These are phyloP conservation scores for Nomada goodeniana DNA, from an alignment of 2,888 invertebrate species.

Conservation along the genomic window DNA sequence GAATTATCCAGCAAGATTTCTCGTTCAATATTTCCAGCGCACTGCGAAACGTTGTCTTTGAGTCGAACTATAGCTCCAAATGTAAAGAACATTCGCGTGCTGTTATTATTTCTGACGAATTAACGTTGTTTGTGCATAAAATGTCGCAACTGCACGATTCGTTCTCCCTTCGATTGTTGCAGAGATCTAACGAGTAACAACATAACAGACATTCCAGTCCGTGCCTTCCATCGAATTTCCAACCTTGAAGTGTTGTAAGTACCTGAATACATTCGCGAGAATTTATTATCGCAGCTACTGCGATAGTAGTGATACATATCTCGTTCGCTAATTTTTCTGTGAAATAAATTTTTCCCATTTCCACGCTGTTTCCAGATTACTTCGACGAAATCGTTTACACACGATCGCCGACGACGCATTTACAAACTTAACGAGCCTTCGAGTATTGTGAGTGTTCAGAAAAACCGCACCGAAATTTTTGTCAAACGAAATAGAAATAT, in stretches of 20 bases:
- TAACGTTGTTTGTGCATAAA: no score
- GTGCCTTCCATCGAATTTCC: constrained; percentile 88
- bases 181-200: constrained; percentile 94
- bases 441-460: constrained; percentile 92
- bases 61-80: no score
- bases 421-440: constrained; percentile 90
- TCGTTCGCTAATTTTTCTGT: neutral
- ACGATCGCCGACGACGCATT: constrained; percentile 92
- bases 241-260: constrained; percentile 94
- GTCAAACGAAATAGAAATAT: constrained; percentile 14
- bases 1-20: no score
- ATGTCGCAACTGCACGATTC: no score
- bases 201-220: constrained; percentile 89
- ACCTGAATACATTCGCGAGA: constrained; percentile 47
- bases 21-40: no score
- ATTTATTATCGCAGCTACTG: neutral
- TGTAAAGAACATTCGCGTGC: no score
- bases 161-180: constrained; percentile 82
- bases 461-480: constrained; percentile 19
- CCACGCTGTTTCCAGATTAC: constrained; percentile 87
- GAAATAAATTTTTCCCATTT: neutral
- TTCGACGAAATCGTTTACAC: constrained; percentile 94
- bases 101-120: no score
- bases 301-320: no score
- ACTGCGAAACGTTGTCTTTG: no score